phyloP scores from a whole-genome alignment of 1,140 invertebrate species.

The Drosophila nasuta region DNA sequence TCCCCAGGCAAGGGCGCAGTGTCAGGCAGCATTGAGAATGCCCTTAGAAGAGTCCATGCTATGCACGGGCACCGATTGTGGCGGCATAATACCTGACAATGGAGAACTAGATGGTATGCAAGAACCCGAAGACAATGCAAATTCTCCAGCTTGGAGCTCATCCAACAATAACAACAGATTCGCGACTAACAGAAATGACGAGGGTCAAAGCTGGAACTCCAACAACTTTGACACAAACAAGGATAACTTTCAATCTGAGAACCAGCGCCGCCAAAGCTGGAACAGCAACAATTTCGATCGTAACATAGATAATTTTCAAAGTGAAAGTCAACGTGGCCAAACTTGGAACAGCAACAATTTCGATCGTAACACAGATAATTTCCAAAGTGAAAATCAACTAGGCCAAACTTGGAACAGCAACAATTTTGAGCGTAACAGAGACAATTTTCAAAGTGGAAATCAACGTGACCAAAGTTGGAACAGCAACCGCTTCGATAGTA shows the following conservation, averaged over 20 bases:
- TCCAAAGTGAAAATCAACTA: no score
- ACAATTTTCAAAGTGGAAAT: no score
- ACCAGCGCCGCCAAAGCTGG: no score
- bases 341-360: no score
- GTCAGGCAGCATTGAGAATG: slow-evolving; percentile 50
- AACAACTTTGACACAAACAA: not conserved
- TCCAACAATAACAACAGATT: slow-evolving; percentile 10
- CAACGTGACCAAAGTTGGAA: no score
- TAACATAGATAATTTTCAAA: no score
- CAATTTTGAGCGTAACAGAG: no score
- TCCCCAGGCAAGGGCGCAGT: slow-evolving; percentile 57
- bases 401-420: no score
- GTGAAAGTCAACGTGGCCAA: no score
- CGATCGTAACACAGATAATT: no score
- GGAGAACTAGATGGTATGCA: slow-evolving; percentile 50
- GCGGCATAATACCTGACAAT: slow-evolving; percentile 64
- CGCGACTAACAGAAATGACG: not conserved
- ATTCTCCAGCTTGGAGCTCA: not conserved
- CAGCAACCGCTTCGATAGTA: not conserved
- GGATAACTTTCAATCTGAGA: no score
- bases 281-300: no score
- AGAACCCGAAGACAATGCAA: slow-evolving; percentile 16
- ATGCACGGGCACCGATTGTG: slow-evolving; percentile 67
- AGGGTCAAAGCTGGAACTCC: not conserved
- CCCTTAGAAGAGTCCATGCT: slow-evolving; percentile 59